phyloP scores from a whole-genome alignment of 2,113 vertebrate species.

The Engraulis encrasicolus region DNA sequence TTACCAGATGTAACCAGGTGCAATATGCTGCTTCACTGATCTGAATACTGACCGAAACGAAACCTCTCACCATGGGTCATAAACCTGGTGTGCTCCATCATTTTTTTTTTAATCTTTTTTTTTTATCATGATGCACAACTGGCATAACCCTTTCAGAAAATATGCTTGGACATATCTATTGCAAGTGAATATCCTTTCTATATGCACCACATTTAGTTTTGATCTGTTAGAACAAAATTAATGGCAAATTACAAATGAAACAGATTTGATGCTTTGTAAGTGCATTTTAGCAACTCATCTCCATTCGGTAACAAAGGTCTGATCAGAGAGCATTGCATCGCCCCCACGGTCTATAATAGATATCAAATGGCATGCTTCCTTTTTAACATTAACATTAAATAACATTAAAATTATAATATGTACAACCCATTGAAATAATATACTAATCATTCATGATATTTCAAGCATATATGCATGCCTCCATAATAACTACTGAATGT shows the following conservation, averaged over 20 bases:
- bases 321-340: too few relatives aligned
- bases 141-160: neutral
- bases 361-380: neutral
- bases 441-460: neutral
- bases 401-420: too few relatives aligned
- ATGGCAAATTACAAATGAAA: too few relatives aligned
- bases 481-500: too few relatives aligned
- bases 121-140: neutral
- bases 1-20: constrained; percentile 45
- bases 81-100: neutral
- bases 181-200: neutral
- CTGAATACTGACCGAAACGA: neutral
- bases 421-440: neutral
- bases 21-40: constrained; percentile 23
- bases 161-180: neutral
- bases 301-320: too few relatives aligned
- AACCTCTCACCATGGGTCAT: neutral
- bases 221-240: too few relatives aligned
- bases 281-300: too few relatives aligned
- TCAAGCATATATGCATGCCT: too few relatives aligned
- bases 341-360: too few relatives aligned
- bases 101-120: neutral
- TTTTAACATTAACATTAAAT: neutral
- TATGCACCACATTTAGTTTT: neutral
- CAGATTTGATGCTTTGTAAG: too few relatives aligned